A percentile compares a stretch with the other conserved stretches of the same genome.
Evolutionary conservation across 2,888 invertebrate species (phyloP).

Genomic region (Trypoxylon attenuatum): DNA sequence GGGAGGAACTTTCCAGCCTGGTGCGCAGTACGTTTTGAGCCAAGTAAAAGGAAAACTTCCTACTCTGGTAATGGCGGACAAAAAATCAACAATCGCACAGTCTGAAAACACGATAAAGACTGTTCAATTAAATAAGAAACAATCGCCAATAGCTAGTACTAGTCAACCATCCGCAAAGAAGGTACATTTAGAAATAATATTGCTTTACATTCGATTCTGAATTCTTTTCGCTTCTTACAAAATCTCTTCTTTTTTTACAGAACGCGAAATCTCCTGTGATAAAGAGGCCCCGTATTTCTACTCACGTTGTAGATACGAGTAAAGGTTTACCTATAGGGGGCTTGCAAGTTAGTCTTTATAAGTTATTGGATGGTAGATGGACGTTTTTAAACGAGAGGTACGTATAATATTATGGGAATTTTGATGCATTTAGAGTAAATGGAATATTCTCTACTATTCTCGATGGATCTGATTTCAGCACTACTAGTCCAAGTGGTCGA

Average conservation of each 20-base stretch:
- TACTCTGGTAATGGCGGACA: constrained; percentile 50
- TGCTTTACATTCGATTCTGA: background rate
- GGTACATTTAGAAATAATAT: constrained; percentile 27
- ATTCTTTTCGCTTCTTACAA: background rate
- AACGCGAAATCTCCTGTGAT: constrained; percentile 8
- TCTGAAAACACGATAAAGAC: constrained; percentile 24
- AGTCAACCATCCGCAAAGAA: constrained; percentile 53
- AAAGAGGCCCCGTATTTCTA: constrained; percentile 80
- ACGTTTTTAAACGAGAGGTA: constrained; percentile 79
- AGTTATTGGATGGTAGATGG: constrained; percentile 81
- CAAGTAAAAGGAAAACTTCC: constrained; percentile 60
- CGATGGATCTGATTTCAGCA: constrained; percentile 58
- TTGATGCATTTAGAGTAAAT: background rate
- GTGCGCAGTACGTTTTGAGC: constrained; percentile 61
- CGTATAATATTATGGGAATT: background rate
- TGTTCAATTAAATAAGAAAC: constrained; percentile 22
- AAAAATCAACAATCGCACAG: constrained; percentile 24
- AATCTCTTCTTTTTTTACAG: constrained; percentile 16
- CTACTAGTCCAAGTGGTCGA: constrained; percentile 82
- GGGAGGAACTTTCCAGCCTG: constrained; percentile 55
- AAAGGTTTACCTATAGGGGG: constrained; percentile 81
- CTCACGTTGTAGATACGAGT: constrained; percentile 85
- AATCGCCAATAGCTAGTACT: constrained; percentile 38
- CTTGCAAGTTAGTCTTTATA: constrained; percentile 82
- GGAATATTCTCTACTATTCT: background rate